Conservation (phyloP, 2,888 invertebrate genomes). For the Cheilosia soror region DNA sequence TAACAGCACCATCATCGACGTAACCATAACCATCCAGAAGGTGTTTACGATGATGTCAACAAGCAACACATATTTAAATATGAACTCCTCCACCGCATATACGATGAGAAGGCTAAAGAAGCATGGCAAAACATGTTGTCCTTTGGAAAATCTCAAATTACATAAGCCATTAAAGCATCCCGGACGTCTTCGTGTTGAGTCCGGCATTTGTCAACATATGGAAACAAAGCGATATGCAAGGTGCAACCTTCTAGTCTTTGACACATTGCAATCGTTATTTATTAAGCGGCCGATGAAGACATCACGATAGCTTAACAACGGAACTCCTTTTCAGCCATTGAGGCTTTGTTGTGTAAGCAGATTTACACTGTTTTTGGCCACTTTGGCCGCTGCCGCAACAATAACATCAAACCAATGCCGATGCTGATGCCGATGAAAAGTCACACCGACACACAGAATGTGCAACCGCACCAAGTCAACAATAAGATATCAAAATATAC, state of each 20-base stretch:
- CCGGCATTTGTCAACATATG: conserved; percentile 64
- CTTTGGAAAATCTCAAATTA: conserved; percentile 66
- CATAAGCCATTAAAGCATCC: conserved; percentile 66
- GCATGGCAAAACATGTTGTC: conserved; percentile 72
- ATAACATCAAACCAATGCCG: conserved; percentile 61
- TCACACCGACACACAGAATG: conserved; percentile 54
- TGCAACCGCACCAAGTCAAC: conserved; percentile 68
- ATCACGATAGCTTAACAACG: conserved; percentile 56
- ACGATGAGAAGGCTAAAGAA: conserved; percentile 27
- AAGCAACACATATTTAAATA: conserved; percentile 65
- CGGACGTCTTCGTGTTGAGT: conserved; percentile 31
- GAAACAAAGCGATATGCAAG: conserved; percentile 55
- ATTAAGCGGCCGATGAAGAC: conserved; percentile 58
- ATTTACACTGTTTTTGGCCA: conserved; percentile 68
- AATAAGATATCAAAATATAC: conserved; percentile 70
- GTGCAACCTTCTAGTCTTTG: conserved; percentile 60
- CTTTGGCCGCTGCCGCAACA: conserved; percentile 68
- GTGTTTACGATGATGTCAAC: conserved; percentile 73
- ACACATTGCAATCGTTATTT: conserved; percentile 54
- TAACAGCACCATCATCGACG: conserved; percentile 56
- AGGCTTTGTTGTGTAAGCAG: conserved; percentile 68
- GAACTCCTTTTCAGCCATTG: conserved; percentile 50
- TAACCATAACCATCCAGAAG: conserved; percentile 50
- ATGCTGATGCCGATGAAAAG: conserved; percentile 47
- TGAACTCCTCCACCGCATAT: not conserved